phyloP scores from a whole-genome alignment of 2,888 invertebrate species.

The Sceliomorpha sp. region DNA sequence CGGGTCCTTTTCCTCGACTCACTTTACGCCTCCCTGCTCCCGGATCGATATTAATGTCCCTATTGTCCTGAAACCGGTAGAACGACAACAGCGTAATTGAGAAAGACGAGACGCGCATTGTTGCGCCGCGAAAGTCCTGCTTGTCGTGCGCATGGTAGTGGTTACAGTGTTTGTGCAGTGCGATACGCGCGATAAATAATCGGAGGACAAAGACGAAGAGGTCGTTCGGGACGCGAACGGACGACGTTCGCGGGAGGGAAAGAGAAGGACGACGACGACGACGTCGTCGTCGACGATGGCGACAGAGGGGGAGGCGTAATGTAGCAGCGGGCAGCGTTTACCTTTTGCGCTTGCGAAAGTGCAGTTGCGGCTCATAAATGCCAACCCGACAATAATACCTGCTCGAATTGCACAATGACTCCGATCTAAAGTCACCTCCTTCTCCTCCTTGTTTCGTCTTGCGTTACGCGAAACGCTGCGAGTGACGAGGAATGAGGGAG shows the following conservation, averaged over 20 bases:
- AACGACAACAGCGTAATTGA: conserved; percentile 40
- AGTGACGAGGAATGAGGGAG: too few species aligned
- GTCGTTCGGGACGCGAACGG: conserved; percentile 7
- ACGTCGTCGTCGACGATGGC: conserved; percentile 21
- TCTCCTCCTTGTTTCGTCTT: conserved; percentile 4
- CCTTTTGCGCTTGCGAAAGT: conserved; percentile 48
- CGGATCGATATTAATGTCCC: conserved; percentile 41
- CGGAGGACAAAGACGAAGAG: conserved; percentile 26
- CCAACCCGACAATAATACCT: conserved; percentile 32
- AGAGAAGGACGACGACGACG: conserved; percentile 18
- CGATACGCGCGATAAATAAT: conserved; percentile 43
- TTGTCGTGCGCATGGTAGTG: conserved; percentile 13
- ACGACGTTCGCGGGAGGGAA: conserved; percentile 4
- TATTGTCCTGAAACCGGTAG: conserved; percentile 32
- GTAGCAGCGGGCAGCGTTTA: conserved; percentile 19
- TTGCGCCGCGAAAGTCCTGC: conserved; percentile 20
- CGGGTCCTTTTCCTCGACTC: background rate
- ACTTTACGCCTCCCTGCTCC: conserved; percentile 4
- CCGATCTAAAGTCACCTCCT: conserved; percentile 1
- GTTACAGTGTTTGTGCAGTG: conserved; percentile 21
- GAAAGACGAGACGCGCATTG: conserved; percentile 47
- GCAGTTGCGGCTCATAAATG: conserved; percentile 41
- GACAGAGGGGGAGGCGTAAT: conserved; percentile 13
- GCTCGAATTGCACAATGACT: conserved; percentile 24
- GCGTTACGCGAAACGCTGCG: too few species aligned